A percentile compares a stretch with the other conserved stretches of the same genome.
Conservation (phyloP, 2,888 invertebrate species). For the Hypomecis punctinalis region DNA sequence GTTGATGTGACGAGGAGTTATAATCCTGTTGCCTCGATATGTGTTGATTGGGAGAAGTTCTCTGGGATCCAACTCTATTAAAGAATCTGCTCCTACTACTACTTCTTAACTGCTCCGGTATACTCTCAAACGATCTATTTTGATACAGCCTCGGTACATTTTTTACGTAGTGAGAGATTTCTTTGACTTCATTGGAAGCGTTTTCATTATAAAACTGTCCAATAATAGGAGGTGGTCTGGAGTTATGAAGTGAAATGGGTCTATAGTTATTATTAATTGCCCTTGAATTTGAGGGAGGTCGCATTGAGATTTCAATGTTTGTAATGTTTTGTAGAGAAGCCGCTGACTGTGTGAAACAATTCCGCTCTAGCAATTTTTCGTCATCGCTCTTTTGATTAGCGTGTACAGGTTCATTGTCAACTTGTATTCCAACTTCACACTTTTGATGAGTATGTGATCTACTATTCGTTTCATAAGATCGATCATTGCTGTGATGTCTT, state of each 20-base stretch:
- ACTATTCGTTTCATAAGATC: constrained; percentile 48
- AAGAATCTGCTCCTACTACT: constrained; percentile 77
- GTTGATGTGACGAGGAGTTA: constrained; percentile 55
- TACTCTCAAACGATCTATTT: constrained; percentile 80
- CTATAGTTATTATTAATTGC: constrained; percentile 70
- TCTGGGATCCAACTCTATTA: constrained; percentile 77
- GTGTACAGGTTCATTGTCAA: constrained; percentile 60
- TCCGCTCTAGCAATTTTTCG: constrained; percentile 78
- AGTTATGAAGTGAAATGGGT: constrained; percentile 77
- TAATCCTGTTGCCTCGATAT: constrained; percentile 71
- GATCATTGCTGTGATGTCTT: constrained; percentile 54
- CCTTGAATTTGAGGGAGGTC: constrained; percentile 67
- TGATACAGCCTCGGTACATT: constrained; percentile 76
- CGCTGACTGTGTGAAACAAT: constrained; percentile 67
- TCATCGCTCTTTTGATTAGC: constrained; percentile 82
- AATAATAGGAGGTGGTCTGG: constrained; percentile 62
- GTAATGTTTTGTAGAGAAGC: constrained; percentile 80
- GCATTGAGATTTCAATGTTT: constrained; percentile 79
- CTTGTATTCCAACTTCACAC: constrained; percentile 69
- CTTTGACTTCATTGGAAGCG: constrained; percentile 72
- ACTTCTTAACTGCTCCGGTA: constrained; percentile 76
- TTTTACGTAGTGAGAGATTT: constrained; percentile 77
- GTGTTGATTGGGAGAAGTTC: constrained; percentile 70
- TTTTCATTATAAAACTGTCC: constrained; percentile 68
- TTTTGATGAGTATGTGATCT: constrained; percentile 60